Evolutionary conservation across 2,113 vertebrate species (phyloP).

Genomic region (Erpornis zantholeuca): DNA sequence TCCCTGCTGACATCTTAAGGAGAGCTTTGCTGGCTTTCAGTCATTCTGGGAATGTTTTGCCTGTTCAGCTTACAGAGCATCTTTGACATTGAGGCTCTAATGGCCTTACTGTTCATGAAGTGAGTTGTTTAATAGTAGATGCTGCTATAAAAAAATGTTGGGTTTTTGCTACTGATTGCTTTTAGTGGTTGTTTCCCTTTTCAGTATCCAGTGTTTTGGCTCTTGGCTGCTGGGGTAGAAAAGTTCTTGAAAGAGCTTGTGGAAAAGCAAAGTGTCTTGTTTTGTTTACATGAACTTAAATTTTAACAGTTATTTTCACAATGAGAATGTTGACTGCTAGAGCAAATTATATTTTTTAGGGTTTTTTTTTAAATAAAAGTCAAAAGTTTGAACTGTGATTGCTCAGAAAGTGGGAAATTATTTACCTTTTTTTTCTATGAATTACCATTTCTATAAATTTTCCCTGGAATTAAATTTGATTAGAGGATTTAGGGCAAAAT

Average conservation of each 20-base stretch:
- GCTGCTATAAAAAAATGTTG: not conserved
- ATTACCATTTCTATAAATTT: not conserved
- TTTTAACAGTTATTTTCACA: not conserved
- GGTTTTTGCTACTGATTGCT: not conserved
- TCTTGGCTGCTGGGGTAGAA: not conserved
- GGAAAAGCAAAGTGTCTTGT: not conserved
- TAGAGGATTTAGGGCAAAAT: not conserved
- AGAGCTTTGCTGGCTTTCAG: slow-evolving; percentile 33
- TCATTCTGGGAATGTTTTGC: not conserved
- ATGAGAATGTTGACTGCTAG: not conserved
- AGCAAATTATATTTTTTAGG: not conserved
- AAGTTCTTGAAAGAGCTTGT: not conserved
- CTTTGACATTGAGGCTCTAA: slow-evolving; percentile 35
- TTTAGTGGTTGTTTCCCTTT: not conserved
- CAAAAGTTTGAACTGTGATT: not conserved
- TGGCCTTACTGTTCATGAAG: slow-evolving; percentile 32
- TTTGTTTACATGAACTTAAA: not conserved
- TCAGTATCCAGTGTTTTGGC: not conserved
- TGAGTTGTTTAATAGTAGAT: slow-evolving; percentile 38
- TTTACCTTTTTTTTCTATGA: accelerated
- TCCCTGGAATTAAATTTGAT: not conserved
- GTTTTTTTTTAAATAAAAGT: not conserved
- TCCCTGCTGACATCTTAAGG: slow-evolving; percentile 56
- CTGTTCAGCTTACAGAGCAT: slow-evolving; percentile 37
- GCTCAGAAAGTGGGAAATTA: not conserved